Conservation (phyloP, 2,888 invertebrate species). For the Punctoribates punctum region DNA sequence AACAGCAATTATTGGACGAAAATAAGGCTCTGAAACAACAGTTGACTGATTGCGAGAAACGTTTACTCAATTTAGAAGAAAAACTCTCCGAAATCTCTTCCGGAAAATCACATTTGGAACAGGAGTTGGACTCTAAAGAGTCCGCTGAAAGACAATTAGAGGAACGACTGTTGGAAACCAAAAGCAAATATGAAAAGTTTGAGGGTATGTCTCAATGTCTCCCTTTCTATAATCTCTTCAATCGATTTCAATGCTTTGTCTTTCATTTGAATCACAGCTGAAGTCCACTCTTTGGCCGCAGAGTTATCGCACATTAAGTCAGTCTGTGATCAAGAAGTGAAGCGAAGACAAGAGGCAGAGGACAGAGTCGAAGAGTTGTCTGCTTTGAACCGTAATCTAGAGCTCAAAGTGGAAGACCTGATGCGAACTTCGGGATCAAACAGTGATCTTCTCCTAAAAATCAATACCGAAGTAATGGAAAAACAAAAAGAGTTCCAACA, state of each 20-base stretch:
- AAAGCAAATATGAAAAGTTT: conserved; percentile 38
- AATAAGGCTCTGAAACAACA: conserved; percentile 19
- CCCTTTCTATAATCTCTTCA: too few species aligned
- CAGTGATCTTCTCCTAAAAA: conserved; percentile 35
- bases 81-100: not conserved
- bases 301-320: conserved; percentile 16
- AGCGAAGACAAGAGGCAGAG: conserved; percentile 28
- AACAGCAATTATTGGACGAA: conserved; percentile 39
- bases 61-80: conserved; percentile 31
- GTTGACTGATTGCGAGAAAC: conserved; percentile 30
- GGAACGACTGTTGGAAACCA: conserved; percentile 31
- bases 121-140: conserved; percentile 36
- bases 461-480: conserved; percentile 42
- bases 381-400: conserved; percentile 8
- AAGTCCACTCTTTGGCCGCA: conserved; percentile 35
- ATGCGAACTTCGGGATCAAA: conserved; percentile 36
- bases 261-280: conserved; percentile 13
- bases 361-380: conserved; percentile 8
- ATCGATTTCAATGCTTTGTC: not conserved
- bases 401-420: conserved; percentile 36
- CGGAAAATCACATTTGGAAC: conserved; percentile 31
- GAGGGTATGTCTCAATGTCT: conserved; percentile 27
- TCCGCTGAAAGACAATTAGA: conserved; percentile 18
- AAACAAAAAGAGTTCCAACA: conserved; percentile 34
- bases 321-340: conserved; percentile 26